Evolutionary conservation across 2,797 vertebrate genomes (phyloP).

Genomic region (Rhinogobio ventralis): DNA sequence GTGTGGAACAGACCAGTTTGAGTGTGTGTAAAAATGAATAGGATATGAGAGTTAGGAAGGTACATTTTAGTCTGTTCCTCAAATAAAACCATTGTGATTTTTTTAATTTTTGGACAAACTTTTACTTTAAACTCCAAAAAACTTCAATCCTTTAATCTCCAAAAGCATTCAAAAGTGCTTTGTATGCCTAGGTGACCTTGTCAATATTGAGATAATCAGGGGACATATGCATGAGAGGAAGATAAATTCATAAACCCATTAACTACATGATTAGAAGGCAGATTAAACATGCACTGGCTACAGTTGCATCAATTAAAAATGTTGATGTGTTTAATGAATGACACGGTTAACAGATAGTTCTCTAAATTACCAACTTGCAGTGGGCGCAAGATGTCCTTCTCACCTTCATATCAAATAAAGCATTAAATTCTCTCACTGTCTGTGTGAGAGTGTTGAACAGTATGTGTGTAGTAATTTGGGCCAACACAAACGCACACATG

Average conservation of each 20-base stretch:
- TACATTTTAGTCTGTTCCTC: background rate
- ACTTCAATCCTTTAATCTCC: background rate
- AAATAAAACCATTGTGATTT: background rate
- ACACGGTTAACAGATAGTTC: conserved; percentile 32
- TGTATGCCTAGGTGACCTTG: background rate
- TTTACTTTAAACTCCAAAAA: background rate
- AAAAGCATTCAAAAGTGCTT: background rate
- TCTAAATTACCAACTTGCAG: conserved; percentile 20
- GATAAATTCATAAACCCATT: conserved; percentile 32
- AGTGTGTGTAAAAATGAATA: background rate
- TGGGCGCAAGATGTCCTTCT: conserved; percentile 34
- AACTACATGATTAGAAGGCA: conserved; percentile 1
- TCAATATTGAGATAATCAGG: background rate
- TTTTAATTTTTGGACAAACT: background rate
- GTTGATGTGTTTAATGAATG: conserved; percentile 37
- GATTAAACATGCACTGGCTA: conserved; percentile 28
- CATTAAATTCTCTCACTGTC: conserved; percentile 27
- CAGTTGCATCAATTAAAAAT: conserved; percentile 37
- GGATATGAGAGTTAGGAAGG: background rate
- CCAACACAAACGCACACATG: background rate
- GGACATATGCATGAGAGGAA: background rate
- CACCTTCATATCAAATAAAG: conserved; percentile 44
- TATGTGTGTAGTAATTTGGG: conserved; percentile 38
- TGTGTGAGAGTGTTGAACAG: conserved; percentile 20
- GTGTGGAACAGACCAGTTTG: background rate